Conservation (phyloP, 2,797 vertebrate genomes). For the Scyliorhinus canicula region DNA sequence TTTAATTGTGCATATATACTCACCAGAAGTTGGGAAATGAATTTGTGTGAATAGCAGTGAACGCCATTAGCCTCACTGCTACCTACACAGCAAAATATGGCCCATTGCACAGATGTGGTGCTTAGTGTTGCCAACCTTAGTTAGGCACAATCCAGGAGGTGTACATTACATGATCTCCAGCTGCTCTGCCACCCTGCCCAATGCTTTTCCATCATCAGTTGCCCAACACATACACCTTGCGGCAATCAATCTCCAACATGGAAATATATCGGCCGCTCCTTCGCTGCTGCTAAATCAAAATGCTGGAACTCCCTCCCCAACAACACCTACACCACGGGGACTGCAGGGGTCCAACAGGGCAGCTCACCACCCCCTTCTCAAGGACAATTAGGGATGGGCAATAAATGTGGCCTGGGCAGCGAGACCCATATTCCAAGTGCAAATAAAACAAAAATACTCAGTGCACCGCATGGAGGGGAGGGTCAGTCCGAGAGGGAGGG, state of each 20-base stretch:
- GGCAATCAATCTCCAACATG: neutral
- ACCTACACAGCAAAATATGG: no score
- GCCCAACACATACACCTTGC: neutral
- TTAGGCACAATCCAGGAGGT: neutral
- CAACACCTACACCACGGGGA: neutral
- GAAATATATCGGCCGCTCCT: no score
- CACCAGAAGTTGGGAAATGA: no score
- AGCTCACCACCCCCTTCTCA: neutral
- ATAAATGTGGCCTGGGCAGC: neutral
- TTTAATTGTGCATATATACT: no score
- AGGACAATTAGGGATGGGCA: neutral
- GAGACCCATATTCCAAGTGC: neutral
- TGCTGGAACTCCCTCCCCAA: no score
- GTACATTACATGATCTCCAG: neutral
- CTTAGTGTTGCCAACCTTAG: neutral
- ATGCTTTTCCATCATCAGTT: neutral
- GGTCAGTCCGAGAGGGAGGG: no score
- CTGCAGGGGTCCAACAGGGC: neutral
- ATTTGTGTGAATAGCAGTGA: no score
- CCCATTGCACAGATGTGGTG: neutral
- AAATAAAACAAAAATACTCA: neutral
- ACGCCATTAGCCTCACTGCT: no score
- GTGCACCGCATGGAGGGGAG: neutral
- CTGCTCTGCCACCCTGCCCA: no score
- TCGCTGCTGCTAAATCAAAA: no score